Base-by-base conservation (phyloP, 2,888 invertebrate species). In the Pasiphila rectangulata region DNA sequence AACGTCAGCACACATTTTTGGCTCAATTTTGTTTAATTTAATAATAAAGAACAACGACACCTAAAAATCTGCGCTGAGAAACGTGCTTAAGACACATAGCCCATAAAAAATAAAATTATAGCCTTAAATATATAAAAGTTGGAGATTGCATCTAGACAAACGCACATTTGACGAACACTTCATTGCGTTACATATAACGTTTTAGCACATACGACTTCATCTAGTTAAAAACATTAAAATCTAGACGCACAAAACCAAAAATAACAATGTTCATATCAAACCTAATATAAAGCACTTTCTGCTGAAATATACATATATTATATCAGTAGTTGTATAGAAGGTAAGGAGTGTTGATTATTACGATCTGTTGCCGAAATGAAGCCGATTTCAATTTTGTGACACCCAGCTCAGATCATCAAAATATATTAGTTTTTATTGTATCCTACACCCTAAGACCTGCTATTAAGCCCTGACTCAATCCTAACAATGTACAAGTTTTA, bases 321-420 rank as follows among this genome's bases (percentile, higher is more conserved):
- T 73, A 69, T 69, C 64, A 59, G 55, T 70, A 70, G 60, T 60
- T 64, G 57, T 54, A 63, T 54, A 60, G 64, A 67, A 69, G 61
- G 69, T 67, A 68, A 59, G 61, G 67, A 69, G 59, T 73, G 67
- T 71, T 64, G 56, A 69, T 64, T 66, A 83, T 88, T 88, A 88
- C 87, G 87, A 88, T 86, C 87, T 88, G 87, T 86, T 86, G 81
- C 87, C 85, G 83, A 86, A 87, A 87, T 86, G 85, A 80, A 83
- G 85, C 87, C 87, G 85, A 87, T 87, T 53, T 54, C 49, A 46
- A 62, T 69, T 76, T 73, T 65, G 76, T 78, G 70, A 86, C 87
- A 88, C 87, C 87, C 87, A 88, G 87, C 75, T 87, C 87, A 88
- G 79, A 87, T 85, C 87, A 87, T 69, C 79, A 79, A 73, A 63